Base-by-base conservation (phyloP, 2,113 vertebrate species). In the Formicarius rufipectus region DNA sequence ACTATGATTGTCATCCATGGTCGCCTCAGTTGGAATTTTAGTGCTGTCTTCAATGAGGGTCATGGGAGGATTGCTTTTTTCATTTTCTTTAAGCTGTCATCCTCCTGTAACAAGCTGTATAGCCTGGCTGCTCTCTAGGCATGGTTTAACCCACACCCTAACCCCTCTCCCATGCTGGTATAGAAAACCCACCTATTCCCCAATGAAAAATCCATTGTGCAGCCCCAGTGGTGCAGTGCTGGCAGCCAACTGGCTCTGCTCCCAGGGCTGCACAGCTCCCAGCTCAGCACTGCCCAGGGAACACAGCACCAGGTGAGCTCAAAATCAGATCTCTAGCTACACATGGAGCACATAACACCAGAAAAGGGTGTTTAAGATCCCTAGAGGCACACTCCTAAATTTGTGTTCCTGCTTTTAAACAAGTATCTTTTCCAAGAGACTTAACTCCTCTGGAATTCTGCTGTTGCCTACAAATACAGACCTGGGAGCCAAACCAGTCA, bases 141-240 rank as follows among this genome's bases (percentile, higher is more conserved):
- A 45, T 7, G 42, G 19, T 56, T 60, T 14, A 9, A 12, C 28
- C 28, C 16, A 40, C n/a, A 35, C 8, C 53, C 40, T 52, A 39
- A 58, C 27, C 63, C 30, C 28, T 56, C 53, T 76, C 39, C 40
- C 47, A 35, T 22, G 39, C 44, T 28, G 31, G 10, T 8, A 30
- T 1, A 7, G n/a, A 40, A 30, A 58, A 24, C 22, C 7, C 60
- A 30, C 8, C 23, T 27, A 7, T 0, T 33, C 8, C 19, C 47
- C 3, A 31, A 28, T 42, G 28, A 77, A 15, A 8, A 68, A 12
- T 37, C 40, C 75, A 33, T n/a, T n/a, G 33, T 24, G 14, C 22
- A 8, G 15, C 30, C 9, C 58, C 6, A 28, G 28, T n/a, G 2
- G 1, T 3, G 27, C 55, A 6, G 6, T 0, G 40, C 1, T 53